These are phyloP conservation scores for Zoanthus solanderi DNA, from an alignment of 92 coral and sea anemone species.

Conservation along the genomic window DNA sequence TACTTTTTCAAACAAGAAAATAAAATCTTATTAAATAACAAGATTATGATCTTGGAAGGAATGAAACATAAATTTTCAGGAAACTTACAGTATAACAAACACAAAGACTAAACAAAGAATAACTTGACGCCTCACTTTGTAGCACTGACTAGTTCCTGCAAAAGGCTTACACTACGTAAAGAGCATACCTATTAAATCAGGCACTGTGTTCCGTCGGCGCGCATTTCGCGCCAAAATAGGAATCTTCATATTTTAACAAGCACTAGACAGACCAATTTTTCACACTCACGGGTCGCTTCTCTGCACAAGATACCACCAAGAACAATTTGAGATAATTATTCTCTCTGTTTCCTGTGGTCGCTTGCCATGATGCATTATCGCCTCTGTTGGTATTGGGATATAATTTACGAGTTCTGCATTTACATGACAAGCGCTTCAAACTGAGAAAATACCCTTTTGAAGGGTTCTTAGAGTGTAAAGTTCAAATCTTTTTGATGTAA, in stretches of 20 bases:
- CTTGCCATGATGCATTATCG: background rate
- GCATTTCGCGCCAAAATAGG: conserved; percentile 19
- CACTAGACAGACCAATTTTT: background rate
- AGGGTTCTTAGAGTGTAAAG: background rate
- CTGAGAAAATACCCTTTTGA: background rate
- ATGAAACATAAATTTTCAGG: background rate
- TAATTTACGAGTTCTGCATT: background rate
- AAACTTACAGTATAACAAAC: background rate
- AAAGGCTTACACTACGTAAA: background rate
- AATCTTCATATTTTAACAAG: conserved; percentile 20
- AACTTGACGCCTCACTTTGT: background rate
- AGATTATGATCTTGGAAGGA: too few species aligned
- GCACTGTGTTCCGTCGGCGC: conserved; percentile 27
- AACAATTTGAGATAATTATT: background rate
- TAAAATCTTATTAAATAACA: too few species aligned
- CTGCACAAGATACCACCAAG: background rate
- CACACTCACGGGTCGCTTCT: too few species aligned
- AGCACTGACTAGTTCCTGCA: background rate
- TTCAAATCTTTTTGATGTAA: background rate
- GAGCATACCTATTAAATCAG: conserved; percentile 20
- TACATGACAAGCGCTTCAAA: background rate
- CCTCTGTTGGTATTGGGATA: background rate
- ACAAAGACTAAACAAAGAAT: background rate
- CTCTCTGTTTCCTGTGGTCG: background rate
- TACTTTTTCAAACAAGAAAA: too few species aligned